Conservation (phyloP, 2,113 vertebrate species). For the Sinosuthora webbiana region DNA sequence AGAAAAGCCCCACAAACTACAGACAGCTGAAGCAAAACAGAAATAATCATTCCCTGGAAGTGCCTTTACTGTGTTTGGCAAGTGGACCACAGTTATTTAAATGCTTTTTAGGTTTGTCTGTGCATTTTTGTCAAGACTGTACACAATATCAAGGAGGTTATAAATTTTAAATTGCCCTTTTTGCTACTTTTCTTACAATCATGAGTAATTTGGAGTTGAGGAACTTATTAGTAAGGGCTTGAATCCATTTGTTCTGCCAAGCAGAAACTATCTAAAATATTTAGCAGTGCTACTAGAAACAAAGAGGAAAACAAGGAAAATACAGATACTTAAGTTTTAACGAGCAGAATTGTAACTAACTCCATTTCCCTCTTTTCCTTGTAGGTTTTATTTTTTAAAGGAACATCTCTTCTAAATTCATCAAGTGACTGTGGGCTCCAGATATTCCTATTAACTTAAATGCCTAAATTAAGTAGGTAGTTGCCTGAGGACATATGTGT, state of each 20-base stretch:
- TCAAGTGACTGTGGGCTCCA: not conserved
- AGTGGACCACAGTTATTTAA: not conserved
- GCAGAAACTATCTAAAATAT: constrained; percentile 16
- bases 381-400: not conserved
- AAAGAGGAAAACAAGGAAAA: not conserved
- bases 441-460: not conserved
- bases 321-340: not conserved
- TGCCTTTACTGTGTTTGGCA: not conserved
- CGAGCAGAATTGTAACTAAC: not conserved
- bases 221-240: not conserved
- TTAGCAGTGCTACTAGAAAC: not conserved
- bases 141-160: not conserved
- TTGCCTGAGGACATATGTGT: not conserved
- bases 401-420: not conserved
- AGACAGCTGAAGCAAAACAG: constrained; percentile 47
- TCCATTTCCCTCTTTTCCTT: not conserved
- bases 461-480: not conserved
- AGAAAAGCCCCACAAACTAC: constrained; percentile 43
- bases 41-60: not conserved
- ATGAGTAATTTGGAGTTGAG: not conserved
- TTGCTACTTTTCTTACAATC: constrained; percentile 1
- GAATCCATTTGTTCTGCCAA: constrained; percentile 23
- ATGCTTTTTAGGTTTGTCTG: not conserved
- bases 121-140: not conserved
- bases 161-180: constrained; percentile 24